Percentiles rank a stretch among this genome's conserved stretches.
These are phyloP conservation scores for Saccostrea cuccullata DNA, from an alignment of 1,140 invertebrate species.

Conservation along the genomic window DNA sequence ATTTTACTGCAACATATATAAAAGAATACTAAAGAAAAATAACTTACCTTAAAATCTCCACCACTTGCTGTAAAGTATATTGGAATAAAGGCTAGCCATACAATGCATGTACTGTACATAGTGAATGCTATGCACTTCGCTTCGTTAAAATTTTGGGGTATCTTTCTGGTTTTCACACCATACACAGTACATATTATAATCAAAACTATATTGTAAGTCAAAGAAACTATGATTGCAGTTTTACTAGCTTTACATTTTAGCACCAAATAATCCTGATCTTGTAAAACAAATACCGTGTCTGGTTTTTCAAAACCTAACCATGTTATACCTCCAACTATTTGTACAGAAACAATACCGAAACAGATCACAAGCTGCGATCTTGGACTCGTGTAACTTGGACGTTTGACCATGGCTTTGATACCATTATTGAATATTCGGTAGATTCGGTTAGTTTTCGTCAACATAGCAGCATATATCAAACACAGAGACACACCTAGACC, in stretches of 20 bases:
- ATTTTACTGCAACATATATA: not conserved
- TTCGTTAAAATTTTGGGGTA: constrained; percentile 97
- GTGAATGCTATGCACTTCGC: constrained; percentile 96
- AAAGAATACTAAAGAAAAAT: not conserved
- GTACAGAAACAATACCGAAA: constrained; percentile 84
- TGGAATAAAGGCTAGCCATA: constrained; percentile 88
- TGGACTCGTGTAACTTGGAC: constrained; percentile 95
- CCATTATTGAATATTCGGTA: constrained; percentile 85
- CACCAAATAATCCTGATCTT: constrained; percentile 77
- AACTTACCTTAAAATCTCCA: constrained; percentile 73
- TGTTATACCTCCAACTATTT: constrained; percentile 78
- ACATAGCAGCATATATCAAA: constrained; percentile 87
- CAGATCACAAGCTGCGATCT: constrained; percentile 95
- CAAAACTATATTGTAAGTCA: constrained; percentile 87
- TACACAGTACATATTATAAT: constrained; percentile 87
- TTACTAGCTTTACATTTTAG: constrained; percentile 86
- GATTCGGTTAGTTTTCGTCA: constrained; percentile 89
- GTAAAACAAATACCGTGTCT: constrained; percentile 67
- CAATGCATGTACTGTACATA: constrained; percentile 93
- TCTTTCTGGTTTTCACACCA: constrained; percentile 90
- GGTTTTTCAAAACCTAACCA: constrained; percentile 83
- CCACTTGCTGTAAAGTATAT: constrained; percentile 83
- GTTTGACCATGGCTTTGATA: constrained; percentile 88
- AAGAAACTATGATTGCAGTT: constrained; percentile 86
- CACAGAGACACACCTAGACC: constrained; percentile 85